These are phyloP conservation scores for Lithosia quadra DNA, from an alignment of 2,888 invertebrate species.

Conservation along the genomic window DNA sequence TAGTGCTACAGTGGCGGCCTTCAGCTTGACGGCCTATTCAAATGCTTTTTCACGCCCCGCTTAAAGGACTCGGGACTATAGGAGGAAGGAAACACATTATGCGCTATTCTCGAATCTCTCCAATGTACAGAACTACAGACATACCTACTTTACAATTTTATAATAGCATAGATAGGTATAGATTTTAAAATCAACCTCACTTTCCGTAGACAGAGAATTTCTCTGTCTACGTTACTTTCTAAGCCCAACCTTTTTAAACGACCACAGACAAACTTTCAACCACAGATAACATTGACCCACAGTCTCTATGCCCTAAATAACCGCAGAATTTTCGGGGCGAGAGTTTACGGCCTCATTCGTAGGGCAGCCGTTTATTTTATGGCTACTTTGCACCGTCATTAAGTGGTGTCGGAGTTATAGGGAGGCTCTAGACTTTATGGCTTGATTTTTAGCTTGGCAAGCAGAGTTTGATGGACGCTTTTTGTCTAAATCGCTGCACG, in stretches of 20 bases:
- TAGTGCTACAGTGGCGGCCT: too few relatives aligned
- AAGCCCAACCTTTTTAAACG: not conserved
- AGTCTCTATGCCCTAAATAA: constrained; percentile 25
- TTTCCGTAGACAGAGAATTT: too few relatives aligned
- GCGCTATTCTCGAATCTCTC: too few relatives aligned
- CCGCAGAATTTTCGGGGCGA: constrained; percentile 25
- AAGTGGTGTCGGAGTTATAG: constrained; percentile 44
- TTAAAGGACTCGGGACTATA: too few relatives aligned
- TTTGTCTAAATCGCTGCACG: not conserved
- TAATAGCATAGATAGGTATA: too few relatives aligned
- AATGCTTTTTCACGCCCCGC: too few relatives aligned
- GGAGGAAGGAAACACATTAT: too few relatives aligned
- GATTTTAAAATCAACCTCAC: too few relatives aligned
- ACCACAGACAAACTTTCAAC: constrained; percentile 7
- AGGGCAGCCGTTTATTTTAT: constrained; percentile 45
- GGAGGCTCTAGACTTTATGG: constrained; percentile 6
- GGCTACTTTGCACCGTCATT: constrained; percentile 45
- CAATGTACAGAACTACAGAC: too few relatives aligned
- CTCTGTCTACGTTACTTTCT: too few relatives aligned
- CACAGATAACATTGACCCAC: constrained; percentile 11
- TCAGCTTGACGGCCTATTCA: too few relatives aligned
- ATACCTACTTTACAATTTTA: too few relatives aligned
- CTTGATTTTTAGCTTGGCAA: constrained; percentile 18
- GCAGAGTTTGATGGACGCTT: constrained; percentile 7
- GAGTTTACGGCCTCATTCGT: constrained; percentile 13